These are phyloP conservation scores for Setophaga petechia DNA, from an alignment of 2,113 vertebrate genomes.

Conservation along the genomic window DNA sequence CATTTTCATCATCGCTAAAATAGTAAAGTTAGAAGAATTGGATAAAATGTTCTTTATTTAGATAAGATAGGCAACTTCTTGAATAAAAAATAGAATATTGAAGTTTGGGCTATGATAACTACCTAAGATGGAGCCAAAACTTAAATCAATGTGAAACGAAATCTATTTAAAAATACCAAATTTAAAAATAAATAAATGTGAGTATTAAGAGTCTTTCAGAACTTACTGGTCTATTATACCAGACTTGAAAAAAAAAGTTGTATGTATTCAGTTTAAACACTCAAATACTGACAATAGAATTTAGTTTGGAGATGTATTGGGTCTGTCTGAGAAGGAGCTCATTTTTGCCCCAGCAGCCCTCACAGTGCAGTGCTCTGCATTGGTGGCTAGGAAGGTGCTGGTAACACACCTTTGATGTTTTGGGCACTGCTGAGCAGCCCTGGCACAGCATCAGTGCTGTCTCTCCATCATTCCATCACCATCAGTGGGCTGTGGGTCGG, in stretches of 20 bases:
- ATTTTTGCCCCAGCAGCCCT: not conserved
- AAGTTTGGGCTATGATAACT: not conserved
- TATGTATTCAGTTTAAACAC: not conserved
- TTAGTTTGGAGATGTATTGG: not conserved
- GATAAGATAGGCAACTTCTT: not conserved
- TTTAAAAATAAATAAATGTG: not conserved
- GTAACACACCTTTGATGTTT: not conserved
- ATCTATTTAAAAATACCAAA: not conserved
- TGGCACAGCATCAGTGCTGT: not conserved
- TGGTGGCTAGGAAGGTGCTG: not conserved
- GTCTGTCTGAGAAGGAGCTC: not conserved
- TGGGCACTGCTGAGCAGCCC: not conserved
- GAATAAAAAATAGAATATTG: not conserved
- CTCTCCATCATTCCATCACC: not conserved
- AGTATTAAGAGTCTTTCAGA: not conserved
- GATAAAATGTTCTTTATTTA: not conserved
- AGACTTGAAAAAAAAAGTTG: not conserved
- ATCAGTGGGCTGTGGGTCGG: rapidly evolving
- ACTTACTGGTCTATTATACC: not conserved
- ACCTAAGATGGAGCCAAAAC: not conserved
- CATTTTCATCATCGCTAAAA: not conserved
- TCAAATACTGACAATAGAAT: not conserved
- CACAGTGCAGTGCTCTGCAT: not conserved
- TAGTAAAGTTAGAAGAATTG: not conserved
- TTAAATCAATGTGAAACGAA: not conserved